These are phyloP conservation scores for Podocnemis expansa DNA, from an alignment of 2,113 vertebrate species.

Conservation along the genomic window DNA sequence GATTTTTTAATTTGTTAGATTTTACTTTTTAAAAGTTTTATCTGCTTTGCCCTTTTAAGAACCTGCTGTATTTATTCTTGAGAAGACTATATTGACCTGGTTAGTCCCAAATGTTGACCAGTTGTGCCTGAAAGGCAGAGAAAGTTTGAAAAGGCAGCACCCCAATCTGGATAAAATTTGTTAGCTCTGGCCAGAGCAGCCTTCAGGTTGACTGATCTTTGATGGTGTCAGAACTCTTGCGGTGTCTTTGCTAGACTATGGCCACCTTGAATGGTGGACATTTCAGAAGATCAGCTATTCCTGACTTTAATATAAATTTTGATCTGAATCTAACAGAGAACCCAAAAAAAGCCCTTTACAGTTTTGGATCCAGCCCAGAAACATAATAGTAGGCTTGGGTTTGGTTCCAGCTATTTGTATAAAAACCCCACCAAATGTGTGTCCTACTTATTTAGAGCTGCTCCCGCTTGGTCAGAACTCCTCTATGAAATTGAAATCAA, in stretches of 20 bases:
- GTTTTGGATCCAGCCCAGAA: not conserved
- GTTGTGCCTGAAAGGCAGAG: not conserved
- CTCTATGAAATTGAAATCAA: not conserved
- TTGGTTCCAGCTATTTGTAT: not conserved
- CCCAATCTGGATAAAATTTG: not conserved
- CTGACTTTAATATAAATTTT: not conserved
- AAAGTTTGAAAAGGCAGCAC: not conserved
- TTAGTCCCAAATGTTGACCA: fast-evolving
- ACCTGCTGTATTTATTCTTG: not conserved
- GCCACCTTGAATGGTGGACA: not conserved
- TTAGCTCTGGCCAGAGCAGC: not conserved
- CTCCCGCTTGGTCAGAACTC: not conserved
- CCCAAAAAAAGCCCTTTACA: not conserved
- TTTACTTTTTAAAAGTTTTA: conserved; percentile 7
- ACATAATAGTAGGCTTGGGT: not conserved
- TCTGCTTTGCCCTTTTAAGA: not conserved
- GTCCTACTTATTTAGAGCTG: not conserved
- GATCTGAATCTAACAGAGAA: not conserved
- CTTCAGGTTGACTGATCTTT: not conserved
- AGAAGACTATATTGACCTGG: not conserved
- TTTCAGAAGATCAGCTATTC: not conserved
- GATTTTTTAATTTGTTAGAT: conserved; percentile 2
- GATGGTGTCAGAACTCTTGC: not conserved
- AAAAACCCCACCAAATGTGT: not conserved
- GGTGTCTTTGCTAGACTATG: not conserved